Percentiles rank a stretch among this genome's conserved stretches.
These are phyloP conservation scores for Eugnorisma glareosa DNA, from an alignment of 2,888 invertebrate species.

Conservation along the genomic window DNA sequence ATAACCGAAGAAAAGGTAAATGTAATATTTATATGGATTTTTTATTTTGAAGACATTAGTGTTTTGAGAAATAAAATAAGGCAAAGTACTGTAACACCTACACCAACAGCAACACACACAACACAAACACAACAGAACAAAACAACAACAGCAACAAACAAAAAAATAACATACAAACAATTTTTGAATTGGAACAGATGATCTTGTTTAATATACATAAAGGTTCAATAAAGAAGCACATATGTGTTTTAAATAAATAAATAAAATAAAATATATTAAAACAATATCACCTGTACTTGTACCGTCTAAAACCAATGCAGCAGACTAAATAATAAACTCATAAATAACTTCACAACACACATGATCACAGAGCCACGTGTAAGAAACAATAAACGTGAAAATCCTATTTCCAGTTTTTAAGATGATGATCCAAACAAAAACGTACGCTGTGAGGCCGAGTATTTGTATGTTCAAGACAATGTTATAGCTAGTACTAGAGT, in stretches of 20 bases:
- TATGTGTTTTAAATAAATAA: too few species aligned
- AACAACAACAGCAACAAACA: too few species aligned
- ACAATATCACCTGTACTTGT: slow-evolving; percentile 19
- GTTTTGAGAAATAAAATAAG: background rate
- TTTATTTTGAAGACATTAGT: background rate
- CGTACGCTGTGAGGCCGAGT: slow-evolving; percentile 33
- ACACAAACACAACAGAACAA: too few species aligned
- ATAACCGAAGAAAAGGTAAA: background rate
- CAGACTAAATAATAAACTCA: slow-evolving; percentile 60
- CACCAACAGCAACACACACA: too few species aligned
- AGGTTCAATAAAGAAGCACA: background rate
- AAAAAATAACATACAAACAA: too few species aligned
- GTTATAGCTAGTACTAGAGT: slow-evolving; percentile 40
- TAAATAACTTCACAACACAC: slow-evolving; percentile 43
- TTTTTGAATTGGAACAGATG: background rate
- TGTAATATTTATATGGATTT: background rate
- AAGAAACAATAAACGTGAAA: slow-evolving; percentile 56
- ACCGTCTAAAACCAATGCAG: slow-evolving; percentile 24
- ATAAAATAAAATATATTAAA: too few species aligned
- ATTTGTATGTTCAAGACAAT: slow-evolving; percentile 46
- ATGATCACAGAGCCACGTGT: slow-evolving; percentile 43
- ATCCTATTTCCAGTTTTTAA: slow-evolving; percentile 44
- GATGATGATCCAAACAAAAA: slow-evolving; percentile 47
- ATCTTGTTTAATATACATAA: background rate
- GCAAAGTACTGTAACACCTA: background rate